phyloP scores from a whole-genome alignment of 2,888 invertebrate species.

The Xestia rhomboidea region DNA sequence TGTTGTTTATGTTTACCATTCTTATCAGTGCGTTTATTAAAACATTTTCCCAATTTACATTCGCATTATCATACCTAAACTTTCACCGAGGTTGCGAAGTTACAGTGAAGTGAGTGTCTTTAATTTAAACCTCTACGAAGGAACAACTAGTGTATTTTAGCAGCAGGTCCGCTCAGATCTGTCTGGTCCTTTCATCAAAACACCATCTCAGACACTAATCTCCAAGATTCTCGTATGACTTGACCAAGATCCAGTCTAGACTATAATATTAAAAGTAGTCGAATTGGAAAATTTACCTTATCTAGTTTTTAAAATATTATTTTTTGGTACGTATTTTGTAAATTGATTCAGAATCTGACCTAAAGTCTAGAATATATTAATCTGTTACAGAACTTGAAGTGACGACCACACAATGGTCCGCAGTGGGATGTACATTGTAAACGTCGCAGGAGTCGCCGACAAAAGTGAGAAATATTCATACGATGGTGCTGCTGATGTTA shows the following conservation, averaged over 20 bases:
- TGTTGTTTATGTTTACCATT: conserved; percentile 7
- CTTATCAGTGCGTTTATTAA: not conserved
- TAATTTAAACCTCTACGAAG: not conserved
- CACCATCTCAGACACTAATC: not conserved
- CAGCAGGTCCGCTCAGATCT: not conserved
- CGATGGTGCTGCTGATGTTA: not conserved
- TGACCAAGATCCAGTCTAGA: not conserved
- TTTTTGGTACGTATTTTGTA: not conserved
- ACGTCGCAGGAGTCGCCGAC: not conserved
- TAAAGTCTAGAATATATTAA: not conserved
- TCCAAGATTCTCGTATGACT: not conserved
- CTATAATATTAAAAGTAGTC: not conserved
- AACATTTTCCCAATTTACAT: not conserved
- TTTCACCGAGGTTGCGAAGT: not conserved
- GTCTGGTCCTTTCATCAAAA: not conserved
- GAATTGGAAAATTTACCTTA: too few species aligned
- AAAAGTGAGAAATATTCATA: conserved; percentile 21
- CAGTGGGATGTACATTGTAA: conserved; percentile 23
- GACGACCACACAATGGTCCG: conserved; percentile 15
- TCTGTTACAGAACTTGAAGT: conserved; percentile 15
- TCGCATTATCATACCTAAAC: too few species aligned
- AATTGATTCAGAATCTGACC: not conserved
- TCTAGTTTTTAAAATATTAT: not conserved
- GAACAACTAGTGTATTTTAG: not conserved
- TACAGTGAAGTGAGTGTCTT: not conserved